Evolutionary conservation across 2,113 vertebrate species (phyloP), one percentile per base, ranked within the genome.

Genomic region (Leiothrix lutea): DNA sequence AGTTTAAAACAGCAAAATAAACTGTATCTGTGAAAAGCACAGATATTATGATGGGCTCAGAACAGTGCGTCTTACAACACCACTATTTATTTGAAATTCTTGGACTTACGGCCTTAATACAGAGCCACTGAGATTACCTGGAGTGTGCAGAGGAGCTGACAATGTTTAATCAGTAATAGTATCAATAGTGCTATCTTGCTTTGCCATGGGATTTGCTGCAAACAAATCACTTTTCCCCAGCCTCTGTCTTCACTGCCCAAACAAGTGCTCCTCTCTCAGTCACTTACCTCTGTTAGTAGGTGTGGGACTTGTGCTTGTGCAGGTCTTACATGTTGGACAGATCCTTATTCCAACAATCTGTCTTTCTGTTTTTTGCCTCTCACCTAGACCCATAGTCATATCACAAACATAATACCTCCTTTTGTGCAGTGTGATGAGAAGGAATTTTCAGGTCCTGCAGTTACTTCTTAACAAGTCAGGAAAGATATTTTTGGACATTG

Each of bases 251-350:
- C 17, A 13, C 17, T 51, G 58, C 20, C 22, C 58, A 47, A 47
- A 12, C 17, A 40, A 1, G 1, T 20, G 17, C 15, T 73, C 42
- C 20, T 90, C 50, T 73, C 35, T 35, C 22, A 29, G 31, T 29
- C 42, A 67, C 45, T 48, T 28, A 6, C 28, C 31, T 73, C 80
- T 56, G 12, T 47, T 44, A 17, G 18, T 22, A 60, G 60, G 24
- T 35, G 44, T 11, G 11, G 44, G 56, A 54, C 38, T 77, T 3
- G 1, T 38, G 16, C 0, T 0, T 14, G 3, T 25, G 21, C 33
- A 56, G 17, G 19, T 84, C 25, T 42, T 61, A 40, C 0, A 12
- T 0, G 0, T 70, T 66, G 87, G 67, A 33, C 29, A 83, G 40
- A 45, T n/a, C 6, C 3, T 72, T 73, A 53, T 86, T 40, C 38